phyloP scores from a whole-genome alignment of 2,888 invertebrate genomes.

The Notodonta ziczac region DNA sequence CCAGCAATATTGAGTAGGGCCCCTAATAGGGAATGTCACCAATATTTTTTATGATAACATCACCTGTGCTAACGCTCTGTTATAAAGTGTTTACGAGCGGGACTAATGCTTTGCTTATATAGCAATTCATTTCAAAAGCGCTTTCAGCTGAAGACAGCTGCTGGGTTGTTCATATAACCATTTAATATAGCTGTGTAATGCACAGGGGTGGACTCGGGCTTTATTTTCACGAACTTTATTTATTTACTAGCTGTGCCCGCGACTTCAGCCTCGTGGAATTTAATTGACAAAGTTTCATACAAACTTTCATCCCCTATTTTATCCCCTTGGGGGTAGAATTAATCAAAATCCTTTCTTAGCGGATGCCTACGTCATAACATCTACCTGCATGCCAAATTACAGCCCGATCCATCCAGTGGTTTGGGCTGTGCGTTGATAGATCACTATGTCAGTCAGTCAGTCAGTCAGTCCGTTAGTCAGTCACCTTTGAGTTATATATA shows the following conservation, averaged over 20 bases:
- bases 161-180: not conserved
- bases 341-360: too few relatives aligned
- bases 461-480: too few relatives aligned
- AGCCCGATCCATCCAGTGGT: too few relatives aligned
- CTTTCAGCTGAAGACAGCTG: not conserved
- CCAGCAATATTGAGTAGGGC: not conserved
- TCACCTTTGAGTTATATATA: too few relatives aligned
- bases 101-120: not conserved
- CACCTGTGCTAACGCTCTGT: not conserved
- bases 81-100: not conserved
- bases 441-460: too few relatives aligned
- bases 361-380: too few relatives aligned
- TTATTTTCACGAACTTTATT: not conserved
- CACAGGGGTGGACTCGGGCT: not conserved
- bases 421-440: too few relatives aligned
- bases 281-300: too few relatives aligned
- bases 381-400: too few relatives aligned
- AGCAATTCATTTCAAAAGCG: not conserved
- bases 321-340: too few relatives aligned
- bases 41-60: not conserved
- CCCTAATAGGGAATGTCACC: not conserved
- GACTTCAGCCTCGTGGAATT: too few relatives aligned
- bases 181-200: not conserved
- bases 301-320: too few relatives aligned
- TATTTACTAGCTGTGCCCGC: conserved; percentile 7